These are phyloP conservation scores for Dysdera silvatica DNA, from an alignment of 1,140 invertebrate species.

Conservation along the genomic window DNA sequence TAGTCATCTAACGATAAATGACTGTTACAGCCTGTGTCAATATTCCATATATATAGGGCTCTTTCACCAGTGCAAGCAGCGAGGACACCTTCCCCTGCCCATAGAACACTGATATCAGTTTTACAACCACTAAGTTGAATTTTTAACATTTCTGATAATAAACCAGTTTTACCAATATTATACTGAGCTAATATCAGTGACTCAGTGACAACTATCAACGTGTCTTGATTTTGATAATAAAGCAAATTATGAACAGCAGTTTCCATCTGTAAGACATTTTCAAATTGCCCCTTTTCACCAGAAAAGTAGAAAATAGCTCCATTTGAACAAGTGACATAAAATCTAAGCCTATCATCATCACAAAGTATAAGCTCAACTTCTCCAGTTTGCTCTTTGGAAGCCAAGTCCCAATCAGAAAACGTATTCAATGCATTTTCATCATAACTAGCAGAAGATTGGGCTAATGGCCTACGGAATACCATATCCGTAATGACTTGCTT, in stretches of 20 bases:
- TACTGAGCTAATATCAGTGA: conserved; percentile 67
- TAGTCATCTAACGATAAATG: conserved; percentile 56
- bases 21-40: conserved; percentile 86
- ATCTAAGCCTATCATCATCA: conserved; percentile 54
- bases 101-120: conserved; percentile 57
- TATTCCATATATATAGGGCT: conserved; percentile 79
- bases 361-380: conserved; percentile 35
- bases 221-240: conserved; percentile 64
- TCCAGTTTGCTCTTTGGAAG: conserved; percentile 61
- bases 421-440: conserved; percentile 75
- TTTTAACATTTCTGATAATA: conserved; percentile 64
- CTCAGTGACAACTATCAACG: conserved; percentile 67
- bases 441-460: conserved; percentile 68
- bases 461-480: conserved; percentile 59
- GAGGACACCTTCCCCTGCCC: conserved; percentile 59
- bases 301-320: conserved; percentile 66
- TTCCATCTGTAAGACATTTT: conserved; percentile 66
- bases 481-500: conserved; percentile 69
- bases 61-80: conserved; percentile 59
- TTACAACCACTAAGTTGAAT: conserved; percentile 68
- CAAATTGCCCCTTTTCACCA: conserved; percentile 68
- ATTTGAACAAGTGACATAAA: conserved; percentile 63
- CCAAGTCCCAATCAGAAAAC: conserved; percentile 85
- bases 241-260: conserved; percentile 59
- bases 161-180: conserved; percentile 58